Evolutionary conservation across 1,140 invertebrate genomes (phyloP), one percentile per base, ranked within the genome.

Genomic region (Neoseiulus cucumeris): DNA sequence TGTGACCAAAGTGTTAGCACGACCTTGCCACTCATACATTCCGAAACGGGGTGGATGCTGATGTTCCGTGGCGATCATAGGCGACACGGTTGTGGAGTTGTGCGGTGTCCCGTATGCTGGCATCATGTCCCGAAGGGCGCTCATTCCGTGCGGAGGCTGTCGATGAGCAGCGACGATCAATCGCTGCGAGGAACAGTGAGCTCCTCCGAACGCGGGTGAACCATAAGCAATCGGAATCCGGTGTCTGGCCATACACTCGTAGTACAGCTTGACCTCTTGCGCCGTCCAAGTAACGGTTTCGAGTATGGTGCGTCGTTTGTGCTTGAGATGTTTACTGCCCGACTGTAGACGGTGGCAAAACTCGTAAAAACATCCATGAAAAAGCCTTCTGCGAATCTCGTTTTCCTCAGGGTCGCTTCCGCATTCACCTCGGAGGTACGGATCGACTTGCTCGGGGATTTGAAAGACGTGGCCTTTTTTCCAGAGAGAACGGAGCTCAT

Each of bases 161-260:
- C 25, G 51, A 25, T 33, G 12, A 20, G 14, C 51, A 29, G 51
- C 51, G n/a, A 25, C 22, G 25, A 20, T 6, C 17, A 25, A n/a
- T 14, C 14, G 12, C 25, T 2, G 33, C 22, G 25, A 20, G 17
- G 12, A 17, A 14, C 22, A 14, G 4, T 25, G 51, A 14, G 25
- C 51, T 12, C 4, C 51, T 29, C 33, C 51, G 51, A 14, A 59
- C 14, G 51, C 51, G 22, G 25, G 17, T 20, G 51, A 17, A 4
- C 22, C 14, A 2, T 18, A 33, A 9, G 22, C 51, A 17, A 33
- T 25, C 51, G 25, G 51, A 25, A 59, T 33, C 14, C 33, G 25
- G 33, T 59, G 33, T 59, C 33, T n/a, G 14, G 51, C 51, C 51
- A 59, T 59, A 25, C 51, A 59, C 51, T 59, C 51, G 51, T 59